A percentile compares a stretch with the other conserved stretches of the same genome.
Conservation (phyloP, 2,113 vertebrate genomes). For the Indicator indicator region DNA sequence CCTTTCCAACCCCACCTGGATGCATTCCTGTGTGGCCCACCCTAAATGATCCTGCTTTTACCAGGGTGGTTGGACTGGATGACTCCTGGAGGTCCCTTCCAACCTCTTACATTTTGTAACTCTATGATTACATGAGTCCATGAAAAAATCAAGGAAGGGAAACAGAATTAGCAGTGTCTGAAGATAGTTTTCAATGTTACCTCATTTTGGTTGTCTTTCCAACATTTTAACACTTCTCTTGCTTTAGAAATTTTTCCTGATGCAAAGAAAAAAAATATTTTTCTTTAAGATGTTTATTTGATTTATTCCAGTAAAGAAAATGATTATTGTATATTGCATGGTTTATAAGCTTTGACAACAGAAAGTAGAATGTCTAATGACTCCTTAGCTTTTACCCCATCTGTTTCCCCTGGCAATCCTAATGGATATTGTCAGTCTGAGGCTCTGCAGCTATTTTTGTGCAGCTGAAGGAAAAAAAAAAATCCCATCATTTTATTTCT, state of each 20-base stretch:
- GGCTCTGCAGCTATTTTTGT: neutral
- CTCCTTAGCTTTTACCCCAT: neutral
- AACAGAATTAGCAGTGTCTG: neutral
- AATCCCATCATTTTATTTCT: neutral
- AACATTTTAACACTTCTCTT: neutral
- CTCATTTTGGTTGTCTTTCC: neutral
- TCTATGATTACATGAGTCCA: neutral
- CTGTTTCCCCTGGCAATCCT: neutral
- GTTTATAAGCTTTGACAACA: neutral
- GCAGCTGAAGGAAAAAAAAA: neutral
- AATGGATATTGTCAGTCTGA: neutral
- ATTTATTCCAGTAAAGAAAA: neutral
- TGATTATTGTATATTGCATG: neutral
- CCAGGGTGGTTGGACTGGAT: too few species aligned
- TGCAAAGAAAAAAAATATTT: neutral
- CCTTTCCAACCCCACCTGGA: too few species aligned
- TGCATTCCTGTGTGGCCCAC: too few species aligned
- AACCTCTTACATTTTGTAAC: too few species aligned
- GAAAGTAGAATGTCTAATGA: neutral
- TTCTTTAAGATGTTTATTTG: neutral
- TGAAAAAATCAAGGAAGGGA: neutral
- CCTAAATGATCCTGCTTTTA: too few species aligned
- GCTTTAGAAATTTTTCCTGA: neutral
- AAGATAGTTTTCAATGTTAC: neutral
- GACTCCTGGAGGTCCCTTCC: too few species aligned